A percentile compares a stretch with the other conserved stretches of the same genome.
phyloP scores from a whole-genome alignment of 1,140 invertebrate genomes.

The Monochamus saltuarius region DNA sequence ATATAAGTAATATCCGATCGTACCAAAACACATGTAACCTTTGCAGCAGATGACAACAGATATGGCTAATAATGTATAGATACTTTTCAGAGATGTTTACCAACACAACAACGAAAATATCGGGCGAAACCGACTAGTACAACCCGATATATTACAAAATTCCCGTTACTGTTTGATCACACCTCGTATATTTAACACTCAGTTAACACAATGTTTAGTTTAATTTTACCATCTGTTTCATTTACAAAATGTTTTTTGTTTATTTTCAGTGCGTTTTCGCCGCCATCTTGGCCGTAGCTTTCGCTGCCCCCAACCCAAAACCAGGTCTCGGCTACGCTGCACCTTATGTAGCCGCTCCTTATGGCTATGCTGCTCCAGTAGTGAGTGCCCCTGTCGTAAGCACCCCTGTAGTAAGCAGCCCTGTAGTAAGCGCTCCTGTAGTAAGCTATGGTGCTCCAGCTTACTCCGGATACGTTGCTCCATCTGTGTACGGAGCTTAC shows the following conservation, averaged over 20 bases:
- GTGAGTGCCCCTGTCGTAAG: slow-evolving; percentile 5
- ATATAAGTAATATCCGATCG: too few relatives aligned
- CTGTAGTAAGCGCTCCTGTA: slow-evolving; percentile 8
- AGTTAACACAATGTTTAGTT: background rate
- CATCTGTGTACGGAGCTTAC: background rate
- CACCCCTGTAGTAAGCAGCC: slow-evolving; percentile 6
- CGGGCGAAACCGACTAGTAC: too few relatives aligned
- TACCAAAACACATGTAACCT: too few relatives aligned
- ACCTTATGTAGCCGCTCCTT: background rate
- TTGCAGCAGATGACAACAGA: too few relatives aligned
- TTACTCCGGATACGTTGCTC: background rate
- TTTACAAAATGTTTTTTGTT: background rate
- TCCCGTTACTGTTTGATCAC: too few relatives aligned
- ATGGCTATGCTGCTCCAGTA: slow-evolving; percentile 9
- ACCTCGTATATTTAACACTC: too few relatives aligned
- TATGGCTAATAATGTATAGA: too few relatives aligned
- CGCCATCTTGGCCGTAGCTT: slow-evolving; percentile 32
- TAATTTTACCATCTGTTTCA: background rate
- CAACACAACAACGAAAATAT: too few relatives aligned
- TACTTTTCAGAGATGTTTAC: too few relatives aligned
- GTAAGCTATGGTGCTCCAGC: background rate
- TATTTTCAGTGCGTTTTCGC: slow-evolving; percentile 24
- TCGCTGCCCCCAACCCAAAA: slow-evolving; percentile 26
- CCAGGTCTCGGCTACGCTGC: background rate
- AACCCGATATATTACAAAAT: too few relatives aligned